Base-by-base conservation (phyloP, 2,888 invertebrate genomes). In the Eilema sororculum region DNA sequence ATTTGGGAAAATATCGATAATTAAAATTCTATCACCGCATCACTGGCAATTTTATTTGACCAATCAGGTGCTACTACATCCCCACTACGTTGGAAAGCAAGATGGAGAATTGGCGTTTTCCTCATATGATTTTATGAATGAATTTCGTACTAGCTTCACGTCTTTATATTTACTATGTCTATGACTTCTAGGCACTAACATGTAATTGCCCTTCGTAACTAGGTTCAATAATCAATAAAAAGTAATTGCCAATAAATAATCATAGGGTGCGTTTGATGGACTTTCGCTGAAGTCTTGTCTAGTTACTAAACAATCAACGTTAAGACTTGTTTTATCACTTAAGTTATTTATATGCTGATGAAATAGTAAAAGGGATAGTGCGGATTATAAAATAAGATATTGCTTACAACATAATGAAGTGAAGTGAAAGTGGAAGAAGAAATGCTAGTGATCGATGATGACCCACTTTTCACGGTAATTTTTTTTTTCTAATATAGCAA, bases 401-500 rank as follows among this genome's bases (percentile, higher is more conserved):
- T n/a, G 62, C 59, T 30, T 9, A 41, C n/a, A 8, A n/a, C 33
- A 2, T 57, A 22, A 20, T 24, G 57, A 65, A 85, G 82, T 82
- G 81, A 84, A 84, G 82, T 82, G 81, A 84, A 84, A 88, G 84
- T 87, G 80, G 79, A 80, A 78, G 80, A 84, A 83, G 75, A 78
- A 78, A 82, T 80, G 68, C 65, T 76, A 80, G 70, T 80, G 83
- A 86, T 87, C 84, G 84, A 87, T 89, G 86, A 80, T 91, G 91
- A 91, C 91, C 93, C 84, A 92, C 85, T 89, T 92, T 86, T 87
- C 74, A 80, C 75, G 83, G 87, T 81, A 87, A 80, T 65, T 86
- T 87, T 86, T 28, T n/a, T 88, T 88, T 90, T 85, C 70, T 77
- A 84, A 83, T 87, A 78, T 91, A 85, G 94, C 90, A 94, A 94